A percentile compares a stretch with the other conserved stretches of the same genome.
Evolutionary conservation across 2,888 invertebrate species (phyloP).

Genomic region (Amphimallon solstitiale): DNA sequence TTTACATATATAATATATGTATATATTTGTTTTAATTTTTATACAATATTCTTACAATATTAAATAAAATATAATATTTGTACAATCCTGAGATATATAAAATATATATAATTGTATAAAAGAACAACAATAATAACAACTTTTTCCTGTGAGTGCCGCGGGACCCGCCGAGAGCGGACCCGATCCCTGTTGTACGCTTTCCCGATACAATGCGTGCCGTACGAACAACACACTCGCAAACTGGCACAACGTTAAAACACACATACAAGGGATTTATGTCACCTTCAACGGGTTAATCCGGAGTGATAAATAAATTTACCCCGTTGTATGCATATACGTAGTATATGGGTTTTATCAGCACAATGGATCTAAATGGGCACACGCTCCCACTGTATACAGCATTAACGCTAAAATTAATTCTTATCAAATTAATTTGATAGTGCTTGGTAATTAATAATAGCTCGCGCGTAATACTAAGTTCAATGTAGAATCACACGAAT

Average conservation of each 20-base stretch:
- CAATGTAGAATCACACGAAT: no score
- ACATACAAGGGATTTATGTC: conserved; percentile 22
- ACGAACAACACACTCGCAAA: conserved; percentile 7
- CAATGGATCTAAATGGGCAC: not conserved
- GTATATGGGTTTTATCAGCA: not conserved
- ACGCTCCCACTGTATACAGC: not conserved
- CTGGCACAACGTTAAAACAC: not conserved
- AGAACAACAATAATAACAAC: no score
- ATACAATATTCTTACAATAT: no score
- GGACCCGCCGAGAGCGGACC: conserved; percentile 9
- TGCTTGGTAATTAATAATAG: not conserved
- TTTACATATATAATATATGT: no score
- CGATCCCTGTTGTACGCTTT: not conserved
- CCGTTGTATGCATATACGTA: conserved; percentile 3
- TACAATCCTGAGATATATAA: no score
- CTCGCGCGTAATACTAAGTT: no score
- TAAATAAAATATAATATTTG: no score
- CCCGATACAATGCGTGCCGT: conserved; percentile 8
- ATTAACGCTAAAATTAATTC: conserved; percentile 1
- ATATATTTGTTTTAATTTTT: no score
- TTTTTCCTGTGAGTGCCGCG: conserved; percentile 15
- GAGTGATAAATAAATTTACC: conserved; percentile 13
- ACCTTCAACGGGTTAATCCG: conserved; percentile 20
- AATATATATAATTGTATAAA: no score
- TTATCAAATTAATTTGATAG: conserved; percentile 1